Base-by-base conservation (phyloP, 2,888 invertebrate genomes). In the Meta bourneti region DNA sequence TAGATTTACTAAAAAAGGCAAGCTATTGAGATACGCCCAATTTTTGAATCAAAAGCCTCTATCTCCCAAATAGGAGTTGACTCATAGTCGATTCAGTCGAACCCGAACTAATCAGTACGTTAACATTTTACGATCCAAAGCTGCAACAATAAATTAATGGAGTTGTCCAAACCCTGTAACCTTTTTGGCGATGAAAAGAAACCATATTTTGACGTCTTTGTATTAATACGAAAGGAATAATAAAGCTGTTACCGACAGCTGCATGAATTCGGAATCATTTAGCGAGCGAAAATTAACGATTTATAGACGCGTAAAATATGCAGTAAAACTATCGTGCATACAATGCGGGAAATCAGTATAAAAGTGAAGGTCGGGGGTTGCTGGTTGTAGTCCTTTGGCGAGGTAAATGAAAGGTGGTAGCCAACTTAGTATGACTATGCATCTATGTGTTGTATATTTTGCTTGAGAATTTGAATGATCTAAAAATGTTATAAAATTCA, bases 261-360 rank as follows among this genome's bases (percentile, higher is more conserved):
- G 91, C 79, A 7, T 49, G n/a, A 16, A n/a, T 77, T 80, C 78
- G 49, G 83, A 54, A 51, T 61, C 82, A 83, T 91, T 87, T 87
- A 83, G 61, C 79, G 20, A 54, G 61, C 54, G 20, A 87, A 91
- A 91, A 91, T 91, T 87, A 91, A 91, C 78, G 87, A 91, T 91
- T 91, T 91, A 91, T 87, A 87, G 86, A 49, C 49, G 69, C 52
- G 13, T 69, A 82, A 75, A 81, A 69, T 77, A 8, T 69, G 48
- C 75, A 77, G 11, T 69, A 74, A 19, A 83, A 72, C 61, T 20
- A 19, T 77, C 51, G 20, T 13, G 48, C 13, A 49, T 61, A 79
- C 79, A 84, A 90, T 79, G 79, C 11, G 16, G 52, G 70, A 69
- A 86, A 90, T 80, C 81, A 82, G 69, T 90, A 77, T 85, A 72